Evolutionary conservation across 2,113 vertebrate species (phyloP), one percentile per base, ranked within the genome.

Genomic region (Calidris pugnax): DNA sequence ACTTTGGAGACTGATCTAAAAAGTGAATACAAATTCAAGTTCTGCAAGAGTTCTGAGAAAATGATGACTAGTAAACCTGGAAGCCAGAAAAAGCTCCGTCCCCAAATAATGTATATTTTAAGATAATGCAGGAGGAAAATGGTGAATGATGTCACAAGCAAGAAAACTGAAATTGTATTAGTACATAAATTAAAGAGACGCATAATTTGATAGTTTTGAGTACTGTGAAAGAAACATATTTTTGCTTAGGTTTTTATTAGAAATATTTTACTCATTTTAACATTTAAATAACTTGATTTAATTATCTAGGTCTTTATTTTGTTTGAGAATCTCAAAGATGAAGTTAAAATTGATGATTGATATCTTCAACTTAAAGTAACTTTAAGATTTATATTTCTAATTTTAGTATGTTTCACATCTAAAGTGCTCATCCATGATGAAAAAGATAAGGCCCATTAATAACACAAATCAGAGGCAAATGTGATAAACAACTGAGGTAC

Each of bases 321-420:
- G 28, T 17, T 72, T 73, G 24, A 41, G 33, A 53, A 64, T 85
- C 39, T 53, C 60, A 39, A 66, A 55, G 69, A 26, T 51, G 27
- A 91, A 69, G 37, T 85, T 82, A 68, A 89, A 1, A 3, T 53
- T 91, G 35, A 72, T 67, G 35, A 91, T 9, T 37, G 14, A 8
- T 60, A 93, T 18, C 35, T 53, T 95, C n/a, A 73, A 48, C 56
- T 81, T 79, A 21, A 66, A 16, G 72, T 20, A 94, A 87, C 9
- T 85, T 92, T 24, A 72, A 62, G 82, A 89, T 91, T 89, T 76
- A 79, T 93, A 53, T 75, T 79, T 91, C 92, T 94, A 81, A 85
- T 96, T 87, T 76, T 66, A 94, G 24, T 17, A 21, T 62, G 62
- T 79, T 89, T 82, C 45, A 60, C 39, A 73, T 87, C 63, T 62